These are phyloP conservation scores for Tipula helvola DNA, from an alignment of 2,888 invertebrate species.

Conservation along the genomic window DNA sequence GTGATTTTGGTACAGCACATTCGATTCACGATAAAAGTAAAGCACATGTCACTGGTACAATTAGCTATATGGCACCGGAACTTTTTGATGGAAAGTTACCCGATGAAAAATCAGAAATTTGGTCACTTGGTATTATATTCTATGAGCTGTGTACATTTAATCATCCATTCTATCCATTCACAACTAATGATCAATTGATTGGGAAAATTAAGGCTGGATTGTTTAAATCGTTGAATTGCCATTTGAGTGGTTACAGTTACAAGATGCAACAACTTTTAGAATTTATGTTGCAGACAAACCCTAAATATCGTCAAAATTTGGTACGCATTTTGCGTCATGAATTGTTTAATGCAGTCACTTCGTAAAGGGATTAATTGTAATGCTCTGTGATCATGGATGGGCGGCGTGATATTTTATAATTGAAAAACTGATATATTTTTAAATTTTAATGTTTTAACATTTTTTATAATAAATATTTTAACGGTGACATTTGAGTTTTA, in stretches of 20 bases:
- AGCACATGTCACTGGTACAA: slow-evolving; percentile 37
- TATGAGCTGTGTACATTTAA: slow-evolving; percentile 40
- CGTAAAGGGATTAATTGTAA: no score
- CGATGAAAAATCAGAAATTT: slow-evolving; percentile 51
- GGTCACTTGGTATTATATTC: slow-evolving; percentile 51
- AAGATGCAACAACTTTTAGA: not conserved
- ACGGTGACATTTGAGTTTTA: no score
- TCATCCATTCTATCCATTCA: slow-evolving; percentile 13
- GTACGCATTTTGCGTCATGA: not conserved
- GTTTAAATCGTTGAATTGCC: not conserved
- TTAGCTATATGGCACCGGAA: slow-evolving; percentile 56
- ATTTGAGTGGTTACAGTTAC: not conserved
- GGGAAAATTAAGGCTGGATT: not conserved
- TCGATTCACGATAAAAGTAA: slow-evolving; percentile 32
- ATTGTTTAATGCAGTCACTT: not conserved
- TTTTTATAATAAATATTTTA: no score
- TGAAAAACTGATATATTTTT: no score
- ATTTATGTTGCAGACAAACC: not conserved
- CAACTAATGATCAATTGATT: not conserved
- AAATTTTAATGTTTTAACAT: no score
- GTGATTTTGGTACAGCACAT: slow-evolving; percentile 21
- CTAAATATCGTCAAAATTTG: not conserved
- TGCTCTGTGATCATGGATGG: no score
- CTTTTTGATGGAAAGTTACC: slow-evolving; percentile 46
- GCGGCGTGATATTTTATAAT: no score